Conservation (phyloP, 2,113 vertebrate species). For the Pygoscelis adeliae region DNA sequence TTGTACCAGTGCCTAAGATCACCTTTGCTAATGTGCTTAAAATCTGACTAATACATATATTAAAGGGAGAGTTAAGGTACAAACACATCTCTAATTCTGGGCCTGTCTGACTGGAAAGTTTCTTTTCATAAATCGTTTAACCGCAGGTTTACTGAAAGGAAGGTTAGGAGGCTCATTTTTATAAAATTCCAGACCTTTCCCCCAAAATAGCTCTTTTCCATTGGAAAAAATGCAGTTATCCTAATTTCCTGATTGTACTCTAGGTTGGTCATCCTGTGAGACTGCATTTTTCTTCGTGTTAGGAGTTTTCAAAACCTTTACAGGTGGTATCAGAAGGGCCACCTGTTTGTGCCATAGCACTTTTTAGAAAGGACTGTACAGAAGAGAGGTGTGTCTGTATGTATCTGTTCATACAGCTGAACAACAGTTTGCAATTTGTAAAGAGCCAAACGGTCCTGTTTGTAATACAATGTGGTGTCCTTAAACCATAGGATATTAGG, state of each 20-base stretch:
- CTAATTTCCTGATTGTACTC: not conserved
- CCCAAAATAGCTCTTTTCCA: slow-evolving; percentile 1
- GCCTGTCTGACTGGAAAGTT: not conserved
- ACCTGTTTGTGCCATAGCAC: not conserved
- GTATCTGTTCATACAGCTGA: not conserved
- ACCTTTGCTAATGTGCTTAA: slow-evolving; percentile 2
- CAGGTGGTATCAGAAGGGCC: not conserved
- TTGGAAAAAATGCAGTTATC: not conserved
- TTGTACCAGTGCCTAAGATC: not conserved
- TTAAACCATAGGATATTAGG: not conserved
- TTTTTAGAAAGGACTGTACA: not conserved
- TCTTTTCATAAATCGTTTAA: not conserved
- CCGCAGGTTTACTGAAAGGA: not conserved
- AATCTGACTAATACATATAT: not conserved
- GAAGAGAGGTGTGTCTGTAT: not conserved
- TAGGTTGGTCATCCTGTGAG: not conserved
- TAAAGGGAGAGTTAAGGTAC: not conserved
- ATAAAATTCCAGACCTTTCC: slow-evolving; percentile 6
- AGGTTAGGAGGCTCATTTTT: not conserved
- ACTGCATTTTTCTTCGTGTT: not conserved
- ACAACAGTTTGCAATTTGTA: not conserved
- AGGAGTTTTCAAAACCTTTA: not conserved
- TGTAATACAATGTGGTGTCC: not conserved
- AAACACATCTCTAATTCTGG: not conserved
- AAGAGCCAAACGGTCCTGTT: not conserved